Percentiles rank a stretch among this genome's conserved stretches.
These are phyloP conservation scores for Protaetia brevitarsis DNA, from an alignment of 1,140 invertebrate species.

Conservation along the genomic window DNA sequence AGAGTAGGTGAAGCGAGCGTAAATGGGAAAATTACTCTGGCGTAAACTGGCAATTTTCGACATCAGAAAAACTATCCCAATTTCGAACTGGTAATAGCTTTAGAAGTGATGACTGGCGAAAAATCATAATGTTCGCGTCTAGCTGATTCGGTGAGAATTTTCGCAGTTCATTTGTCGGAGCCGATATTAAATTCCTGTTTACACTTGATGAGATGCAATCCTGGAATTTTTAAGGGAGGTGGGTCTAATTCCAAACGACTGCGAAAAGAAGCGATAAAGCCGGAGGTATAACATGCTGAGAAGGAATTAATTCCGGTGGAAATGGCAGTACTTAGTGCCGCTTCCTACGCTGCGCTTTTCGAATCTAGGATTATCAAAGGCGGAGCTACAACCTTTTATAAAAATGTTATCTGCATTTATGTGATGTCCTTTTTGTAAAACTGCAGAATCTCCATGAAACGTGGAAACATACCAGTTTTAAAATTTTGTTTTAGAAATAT, in stretches of 20 bases:
- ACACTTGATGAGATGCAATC: constrained; percentile 19
- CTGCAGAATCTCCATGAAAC: too few species aligned
- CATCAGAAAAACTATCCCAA: not conserved
- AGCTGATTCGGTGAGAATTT: not conserved
- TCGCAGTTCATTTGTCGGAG: constrained; percentile 18
- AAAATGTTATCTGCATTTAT: too few species aligned
- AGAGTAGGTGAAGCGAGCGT: not conserved
- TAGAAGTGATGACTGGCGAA: constrained; percentile 9
- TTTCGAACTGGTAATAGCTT: not conserved
- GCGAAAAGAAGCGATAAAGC: not conserved
- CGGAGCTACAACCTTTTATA: too few species aligned
- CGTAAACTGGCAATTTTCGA: not conserved
- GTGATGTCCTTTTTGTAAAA: too few species aligned
- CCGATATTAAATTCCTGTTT: constrained; percentile 21
- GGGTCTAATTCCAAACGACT: constrained; percentile 18
- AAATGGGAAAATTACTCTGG: not conserved
- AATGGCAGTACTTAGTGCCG: not conserved
- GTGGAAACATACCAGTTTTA: too few species aligned
- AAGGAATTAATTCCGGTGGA: constrained; percentile 3
- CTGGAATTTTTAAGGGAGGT: not conserved
- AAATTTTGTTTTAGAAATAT: too few species aligned
- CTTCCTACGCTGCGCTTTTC: not conserved
- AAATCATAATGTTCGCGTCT: not conserved
- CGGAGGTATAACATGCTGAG: not conserved
- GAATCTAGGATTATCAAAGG: not conserved